phyloP scores from a whole-genome alignment of 2,113 vertebrate genomes.

The Myanophis thanlyinensis region DNA sequence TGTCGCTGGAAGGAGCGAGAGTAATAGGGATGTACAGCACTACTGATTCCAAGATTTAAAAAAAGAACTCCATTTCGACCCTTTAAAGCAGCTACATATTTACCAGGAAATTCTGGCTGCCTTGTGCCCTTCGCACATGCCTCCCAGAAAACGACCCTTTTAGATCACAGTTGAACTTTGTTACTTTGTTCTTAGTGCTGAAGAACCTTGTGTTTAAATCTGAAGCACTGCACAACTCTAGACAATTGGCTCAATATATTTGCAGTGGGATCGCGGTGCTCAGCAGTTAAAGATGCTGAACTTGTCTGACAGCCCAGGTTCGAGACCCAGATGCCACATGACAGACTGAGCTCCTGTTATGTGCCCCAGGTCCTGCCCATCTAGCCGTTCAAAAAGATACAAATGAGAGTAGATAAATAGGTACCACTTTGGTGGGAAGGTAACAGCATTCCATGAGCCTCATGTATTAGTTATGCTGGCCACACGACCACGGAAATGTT shows the following conservation, averaged over 20 bases:
- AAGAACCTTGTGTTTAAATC: neutral
- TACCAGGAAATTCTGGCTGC: neutral
- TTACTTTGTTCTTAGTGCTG: neutral
- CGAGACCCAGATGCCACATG: neutral
- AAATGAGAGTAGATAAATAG: neutral
- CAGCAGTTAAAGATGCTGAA: neutral
- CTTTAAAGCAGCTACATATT: neutral
- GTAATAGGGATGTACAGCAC: neutral
- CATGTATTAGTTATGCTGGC: neutral
- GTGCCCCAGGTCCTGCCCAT: neutral
- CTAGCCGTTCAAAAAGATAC: neutral
- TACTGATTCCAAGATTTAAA: neutral
- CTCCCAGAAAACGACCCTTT: neutral
- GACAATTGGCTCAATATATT: neutral
- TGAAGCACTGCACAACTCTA: neutral
- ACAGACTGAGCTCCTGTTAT: neutral
- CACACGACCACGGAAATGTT: neutral
- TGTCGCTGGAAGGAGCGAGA: neutral
- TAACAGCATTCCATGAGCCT: neutral
- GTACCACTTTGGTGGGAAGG: neutral
- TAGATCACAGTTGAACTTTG: neutral
- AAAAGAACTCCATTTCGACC: neutral
- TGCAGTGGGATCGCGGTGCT: neutral
- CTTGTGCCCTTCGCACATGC: neutral
- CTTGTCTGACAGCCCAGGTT: neutral